Percentiles rank a stretch among this genome's conserved stretches.
Conservation (phyloP, 1,140 invertebrate genomes). For the Heliconius congener region DNA sequence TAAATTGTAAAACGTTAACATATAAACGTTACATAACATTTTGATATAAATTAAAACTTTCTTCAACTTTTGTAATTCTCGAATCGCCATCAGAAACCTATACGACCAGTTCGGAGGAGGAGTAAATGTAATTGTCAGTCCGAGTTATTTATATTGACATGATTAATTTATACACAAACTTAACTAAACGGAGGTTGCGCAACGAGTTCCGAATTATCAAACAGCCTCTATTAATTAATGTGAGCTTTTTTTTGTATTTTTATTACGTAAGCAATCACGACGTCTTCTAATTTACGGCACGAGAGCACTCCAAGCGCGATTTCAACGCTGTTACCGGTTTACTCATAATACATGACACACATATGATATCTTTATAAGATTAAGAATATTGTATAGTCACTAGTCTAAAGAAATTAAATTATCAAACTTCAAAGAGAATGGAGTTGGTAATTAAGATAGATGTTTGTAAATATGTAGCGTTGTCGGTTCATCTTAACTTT, state of each 20-base stretch:
- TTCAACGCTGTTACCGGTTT: slow-evolving; percentile 26
- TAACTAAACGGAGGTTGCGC: slow-evolving; percentile 40
- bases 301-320: slow-evolving; percentile 18
- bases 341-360: slow-evolving; percentile 11
- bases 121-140: slow-evolving; percentile 42
- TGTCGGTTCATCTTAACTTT: neutral
- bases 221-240: slow-evolving; percentile 40
- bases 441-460: neutral
- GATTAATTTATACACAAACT: slow-evolving; percentile 41
- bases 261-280: slow-evolving; percentile 31
- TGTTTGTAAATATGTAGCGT: neutral
- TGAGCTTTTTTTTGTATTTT: slow-evolving; percentile 22
- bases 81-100: neutral
- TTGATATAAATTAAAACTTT: slow-evolving; percentile 23
- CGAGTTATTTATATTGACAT: slow-evolving; percentile 42
- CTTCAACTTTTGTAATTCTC: slow-evolving; percentile 21
- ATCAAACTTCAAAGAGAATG: slow-evolving; percentile 1
- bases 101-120: slow-evolving; percentile 32
- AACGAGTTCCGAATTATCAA: slow-evolving; percentile 36
- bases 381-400: neutral
- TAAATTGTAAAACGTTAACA: neutral
- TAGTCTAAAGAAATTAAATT: slow-evolving; percentile 10
- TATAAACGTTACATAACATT: neutral
- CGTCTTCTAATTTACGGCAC: slow-evolving; percentile 35
- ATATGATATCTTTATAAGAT: slow-evolving; percentile 14